These are phyloP conservation scores for Orussus abietinus DNA, from an alignment of 1,140 invertebrate genomes.

Conservation along the genomic window DNA sequence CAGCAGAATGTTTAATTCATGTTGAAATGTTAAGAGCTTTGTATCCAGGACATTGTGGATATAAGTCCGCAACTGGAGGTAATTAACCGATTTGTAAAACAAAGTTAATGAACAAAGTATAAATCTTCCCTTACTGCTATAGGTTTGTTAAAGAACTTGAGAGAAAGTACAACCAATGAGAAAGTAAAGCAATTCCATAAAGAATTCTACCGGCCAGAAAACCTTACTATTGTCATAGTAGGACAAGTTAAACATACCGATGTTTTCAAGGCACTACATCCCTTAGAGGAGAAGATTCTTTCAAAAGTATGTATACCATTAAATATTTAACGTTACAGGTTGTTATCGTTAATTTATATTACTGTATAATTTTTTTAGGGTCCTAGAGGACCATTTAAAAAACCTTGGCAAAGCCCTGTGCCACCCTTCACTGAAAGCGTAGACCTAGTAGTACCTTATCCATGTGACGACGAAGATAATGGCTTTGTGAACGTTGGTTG, in stretches of 20 bases:
- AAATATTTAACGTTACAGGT: conserved; percentile 7
- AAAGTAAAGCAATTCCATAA: conserved; percentile 82
- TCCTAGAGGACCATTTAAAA: conserved; percentile 57
- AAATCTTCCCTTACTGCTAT: conserved; percentile 8
- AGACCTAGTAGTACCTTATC: conserved; percentile 62
- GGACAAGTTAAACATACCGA: conserved; percentile 75
- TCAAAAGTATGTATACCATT: conserved; percentile 57
- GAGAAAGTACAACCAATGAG: conserved; percentile 73
- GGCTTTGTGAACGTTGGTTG: conserved; percentile 78
- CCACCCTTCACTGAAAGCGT: conserved; percentile 59
- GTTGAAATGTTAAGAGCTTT: conserved; percentile 63
- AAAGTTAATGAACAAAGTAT: background rate
- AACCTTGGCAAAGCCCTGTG: conserved; percentile 73
- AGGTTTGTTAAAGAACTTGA: conserved; percentile 69
- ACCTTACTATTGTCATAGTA: conserved; percentile 78
- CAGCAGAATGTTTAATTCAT: conserved; percentile 66
- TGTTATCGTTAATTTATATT: conserved; percentile 2
- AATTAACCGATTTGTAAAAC: conserved; percentile 36
- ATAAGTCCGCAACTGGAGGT: conserved; percentile 81
- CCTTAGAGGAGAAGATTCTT: conserved; percentile 76
- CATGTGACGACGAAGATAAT: conserved; percentile 81
- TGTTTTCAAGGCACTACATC: conserved; percentile 69
- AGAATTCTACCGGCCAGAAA: conserved; percentile 86
- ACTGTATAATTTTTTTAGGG: conserved; percentile 46
- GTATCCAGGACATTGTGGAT: conserved; percentile 79